A percentile compares a stretch with the other conserved stretches of the same genome.
Evolutionary conservation across 1,140 invertebrate species (phyloP).

Genomic region (Uloborus diversus): DNA sequence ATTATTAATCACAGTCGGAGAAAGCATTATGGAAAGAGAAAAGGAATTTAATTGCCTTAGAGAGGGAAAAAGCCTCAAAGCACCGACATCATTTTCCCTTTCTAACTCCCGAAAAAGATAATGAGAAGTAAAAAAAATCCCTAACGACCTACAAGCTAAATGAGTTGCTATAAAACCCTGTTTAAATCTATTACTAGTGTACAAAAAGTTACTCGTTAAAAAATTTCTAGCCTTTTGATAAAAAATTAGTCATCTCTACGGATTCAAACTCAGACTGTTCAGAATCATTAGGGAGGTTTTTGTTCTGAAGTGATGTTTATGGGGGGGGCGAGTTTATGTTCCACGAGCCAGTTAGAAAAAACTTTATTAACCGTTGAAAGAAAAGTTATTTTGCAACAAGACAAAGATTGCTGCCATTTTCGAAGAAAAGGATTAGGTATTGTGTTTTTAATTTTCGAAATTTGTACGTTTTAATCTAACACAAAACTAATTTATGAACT

Average conservation of each 20-base stretch:
- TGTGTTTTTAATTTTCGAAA: no score
- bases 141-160: slow-evolving; percentile 32
- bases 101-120: not conserved
- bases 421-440: no score
- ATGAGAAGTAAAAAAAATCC: slow-evolving; percentile 22
- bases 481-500: no score
- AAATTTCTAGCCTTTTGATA: slow-evolving; percentile 6
- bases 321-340: no score
- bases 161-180: slow-evolving; percentile 8
- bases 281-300: no score
- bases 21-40: slow-evolving; percentile 48
- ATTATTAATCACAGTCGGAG: slow-evolving; percentile 49
- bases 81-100: slow-evolving; percentile 44
- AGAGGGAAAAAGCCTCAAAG: slow-evolving; percentile 1
- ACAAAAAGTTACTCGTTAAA: slow-evolving; percentile 24
- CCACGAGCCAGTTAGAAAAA: no score
- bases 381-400: no score
- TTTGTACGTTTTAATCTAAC: no score
- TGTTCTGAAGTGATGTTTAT: no score
- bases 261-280: no score
- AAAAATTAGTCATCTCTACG: slow-evolving; percentile 19
- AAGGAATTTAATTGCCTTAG: slow-evolving; percentile 53
- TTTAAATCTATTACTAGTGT: slow-evolving; percentile 41
- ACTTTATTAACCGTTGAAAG: no score
- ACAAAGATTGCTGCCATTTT: no score